A percentile compares a stretch with the other conserved stretches of the same genome.
Conservation (phyloP, 2,888 invertebrate genomes). For the Aphidoletes aphidimyza region DNA sequence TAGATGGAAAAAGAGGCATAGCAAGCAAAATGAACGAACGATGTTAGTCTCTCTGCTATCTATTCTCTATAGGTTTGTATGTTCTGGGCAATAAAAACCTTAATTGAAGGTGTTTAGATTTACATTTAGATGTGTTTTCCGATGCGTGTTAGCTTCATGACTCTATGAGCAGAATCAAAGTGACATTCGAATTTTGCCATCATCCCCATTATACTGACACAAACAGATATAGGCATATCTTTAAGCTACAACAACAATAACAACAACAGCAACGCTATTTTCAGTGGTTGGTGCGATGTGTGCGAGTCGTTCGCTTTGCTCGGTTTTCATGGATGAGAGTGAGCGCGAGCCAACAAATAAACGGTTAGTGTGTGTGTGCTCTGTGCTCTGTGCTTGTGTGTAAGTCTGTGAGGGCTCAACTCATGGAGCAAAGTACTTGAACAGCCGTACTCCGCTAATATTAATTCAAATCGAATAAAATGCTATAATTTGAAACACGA, state of each 20-base stretch:
- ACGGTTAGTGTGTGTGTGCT: not conserved
- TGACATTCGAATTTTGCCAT: not conserved
- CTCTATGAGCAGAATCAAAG: constrained; percentile 12
- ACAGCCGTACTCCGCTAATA: constrained; percentile 29
- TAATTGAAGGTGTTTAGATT: constrained; percentile 51
- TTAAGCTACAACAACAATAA: too few relatives aligned
- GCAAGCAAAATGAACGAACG: too few relatives aligned
- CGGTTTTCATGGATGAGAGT: not conserved
- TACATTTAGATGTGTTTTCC: constrained; percentile 51
- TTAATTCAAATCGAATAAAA: constrained; percentile 49
- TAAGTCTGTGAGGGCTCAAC: not conserved
- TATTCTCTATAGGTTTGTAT: not conserved
- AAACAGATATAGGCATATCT: constrained; percentile 14
- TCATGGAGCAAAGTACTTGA: not conserved
- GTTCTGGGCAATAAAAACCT: constrained; percentile 51
- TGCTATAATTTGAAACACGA: constrained; percentile 30
- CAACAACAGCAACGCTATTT: too few relatives aligned
- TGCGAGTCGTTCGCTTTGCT: too few relatives aligned
- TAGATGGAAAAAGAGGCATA: too few relatives aligned
- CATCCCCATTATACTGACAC: not conserved
- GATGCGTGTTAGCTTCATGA: constrained; percentile 44
- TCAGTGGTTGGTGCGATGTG: too few relatives aligned
- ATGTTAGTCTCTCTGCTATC: not conserved
- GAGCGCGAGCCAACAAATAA: not conserved
- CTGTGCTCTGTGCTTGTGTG: too few relatives aligned